Evolutionary conservation across 2,888 invertebrate species (phyloP).

Genomic region (Phalera bucephala): DNA sequence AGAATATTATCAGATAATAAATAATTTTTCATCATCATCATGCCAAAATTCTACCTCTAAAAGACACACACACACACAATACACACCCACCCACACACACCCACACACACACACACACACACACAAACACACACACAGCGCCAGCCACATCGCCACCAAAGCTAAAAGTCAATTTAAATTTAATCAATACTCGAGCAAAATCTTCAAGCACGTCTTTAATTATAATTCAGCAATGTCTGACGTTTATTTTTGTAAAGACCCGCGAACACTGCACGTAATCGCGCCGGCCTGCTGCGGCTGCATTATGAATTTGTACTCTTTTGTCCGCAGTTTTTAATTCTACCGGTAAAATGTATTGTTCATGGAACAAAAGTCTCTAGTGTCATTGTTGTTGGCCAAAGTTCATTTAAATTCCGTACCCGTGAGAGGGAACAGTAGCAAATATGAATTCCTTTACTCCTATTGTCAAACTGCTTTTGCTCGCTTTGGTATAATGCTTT

Average conservation of each 20-base stretch:
- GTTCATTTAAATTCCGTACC: conserved; percentile 80
- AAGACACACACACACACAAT: too few species aligned
- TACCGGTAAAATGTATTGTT: conserved; percentile 80
- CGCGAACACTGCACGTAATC: conserved; percentile 39
- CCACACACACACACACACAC: too few species aligned
- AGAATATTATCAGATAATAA: too few species aligned
- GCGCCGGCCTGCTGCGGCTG: conserved; percentile 56
- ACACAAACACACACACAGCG: too few species aligned
- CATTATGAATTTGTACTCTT: conserved; percentile 80
- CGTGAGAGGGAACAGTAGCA: conserved; percentile 79
- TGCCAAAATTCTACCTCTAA: too few species aligned
- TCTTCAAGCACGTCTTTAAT: too few species aligned
- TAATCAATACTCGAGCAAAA: too few species aligned
- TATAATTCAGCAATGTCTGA: too few species aligned
- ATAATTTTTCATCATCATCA: too few species aligned
- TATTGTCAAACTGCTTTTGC: conserved; percentile 74
- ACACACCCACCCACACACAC: too few species aligned
- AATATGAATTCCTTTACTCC: conserved; percentile 80
- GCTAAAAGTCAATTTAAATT: too few species aligned
- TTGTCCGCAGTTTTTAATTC: conserved; percentile 80
- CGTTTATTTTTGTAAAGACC: neutral
- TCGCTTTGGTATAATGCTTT: conserved; percentile 67
- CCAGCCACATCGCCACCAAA: too few species aligned
- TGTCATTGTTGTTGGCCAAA: conserved; percentile 81
- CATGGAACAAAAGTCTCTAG: conserved; percentile 77